Percentiles rank a stretch among this genome's conserved stretches.
Conservation (phyloP, 2,888 invertebrate genomes). For the Napeogenes sylphis region DNA sequence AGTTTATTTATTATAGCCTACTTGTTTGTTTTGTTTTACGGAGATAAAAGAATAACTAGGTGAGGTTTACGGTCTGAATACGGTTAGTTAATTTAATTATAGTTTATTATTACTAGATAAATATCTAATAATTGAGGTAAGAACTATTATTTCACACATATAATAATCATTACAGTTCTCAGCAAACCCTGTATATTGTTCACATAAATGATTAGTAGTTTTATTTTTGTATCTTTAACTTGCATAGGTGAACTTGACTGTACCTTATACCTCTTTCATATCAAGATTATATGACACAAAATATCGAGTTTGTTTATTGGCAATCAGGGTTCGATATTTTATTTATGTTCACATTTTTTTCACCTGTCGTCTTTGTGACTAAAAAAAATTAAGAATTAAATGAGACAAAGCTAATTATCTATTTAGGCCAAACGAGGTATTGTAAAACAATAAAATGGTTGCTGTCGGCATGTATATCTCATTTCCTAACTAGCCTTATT, state of each 20-base stretch:
- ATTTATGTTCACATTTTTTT: slow-evolving; percentile 55
- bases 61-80: not conserved
- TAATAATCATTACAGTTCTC: slow-evolving; percentile 40
- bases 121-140: not conserved
- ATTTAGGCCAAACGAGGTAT: slow-evolving; percentile 68
- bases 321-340: slow-evolving; percentile 58
- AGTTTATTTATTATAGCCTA: slow-evolving; percentile 3
- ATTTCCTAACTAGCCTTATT: slow-evolving; percentile 61
- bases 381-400: slow-evolving; percentile 32
- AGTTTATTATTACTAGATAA: not conserved
- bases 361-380: slow-evolving; percentile 41
- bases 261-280: slow-evolving; percentile 59
- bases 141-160: not conserved
- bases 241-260: slow-evolving; percentile 16
- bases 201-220: not conserved
- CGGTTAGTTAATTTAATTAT: not conserved
- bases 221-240: not conserved
- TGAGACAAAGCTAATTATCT: slow-evolving; percentile 70
- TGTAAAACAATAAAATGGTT: slow-evolving; percentile 68
- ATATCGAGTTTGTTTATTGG: slow-evolving; percentile 65
- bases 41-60: slow-evolving; percentile 2
- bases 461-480: slow-evolving; percentile 57
- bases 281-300: slow-evolving; percentile 63
- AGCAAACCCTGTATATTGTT: not conserved
- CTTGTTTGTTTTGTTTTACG: slow-evolving; percentile 5